Evolutionary conservation across 2,888 invertebrate species (phyloP), one percentile per base, ranked within the genome.

Genomic region (Bombyx huttoni): DNA sequence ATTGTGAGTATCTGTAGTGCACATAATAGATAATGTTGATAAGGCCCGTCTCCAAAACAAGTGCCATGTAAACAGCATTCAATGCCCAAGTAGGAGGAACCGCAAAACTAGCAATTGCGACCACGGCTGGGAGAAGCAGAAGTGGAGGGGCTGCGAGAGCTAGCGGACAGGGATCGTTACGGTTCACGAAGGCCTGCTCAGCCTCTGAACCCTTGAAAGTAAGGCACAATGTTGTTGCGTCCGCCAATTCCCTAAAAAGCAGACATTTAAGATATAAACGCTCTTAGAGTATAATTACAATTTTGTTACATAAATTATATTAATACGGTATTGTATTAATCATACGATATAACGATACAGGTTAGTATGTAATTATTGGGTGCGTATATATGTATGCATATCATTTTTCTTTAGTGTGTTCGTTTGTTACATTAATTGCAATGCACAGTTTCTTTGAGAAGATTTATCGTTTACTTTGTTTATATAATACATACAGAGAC

Each of bases 101-200:
- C 12, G 82, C 80, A 62, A 84, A 81, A 62, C 68, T 70, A 48
- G 76, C 75, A 47, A 86, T 69, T 51, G 72, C 67, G 24, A 78
- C 64, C 54, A 89, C 81, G 0, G 89, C 80, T 12, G 89, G 85
- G 50, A 87, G 64, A 51, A 88, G 73, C 60, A 85, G 68, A 56
- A 89, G 70, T n/a, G 88, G 83, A 3, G 89, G 86, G 8, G 75
- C 74, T 12, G 73, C 73, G 45, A 78, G 69, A 8, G 81, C 75
- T 51, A 84, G 63, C 2, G 86, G 89, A 55, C 78, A 78, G 34
- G 76, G 75, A 55, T 82, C 82, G 13, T 58, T 65, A 14, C 87
- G 78, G 12, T 75, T 69, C 46, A 69, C 66, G 61, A 76, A 89
- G 51, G 70, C 73, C 46, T 61, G 68, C 61, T 89, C 89, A 47